Percentiles rank a stretch among this genome's conserved stretches.
phyloP scores from a whole-genome alignment of 1,140 invertebrate genomes.

The Galendromus occidentalis region DNA sequence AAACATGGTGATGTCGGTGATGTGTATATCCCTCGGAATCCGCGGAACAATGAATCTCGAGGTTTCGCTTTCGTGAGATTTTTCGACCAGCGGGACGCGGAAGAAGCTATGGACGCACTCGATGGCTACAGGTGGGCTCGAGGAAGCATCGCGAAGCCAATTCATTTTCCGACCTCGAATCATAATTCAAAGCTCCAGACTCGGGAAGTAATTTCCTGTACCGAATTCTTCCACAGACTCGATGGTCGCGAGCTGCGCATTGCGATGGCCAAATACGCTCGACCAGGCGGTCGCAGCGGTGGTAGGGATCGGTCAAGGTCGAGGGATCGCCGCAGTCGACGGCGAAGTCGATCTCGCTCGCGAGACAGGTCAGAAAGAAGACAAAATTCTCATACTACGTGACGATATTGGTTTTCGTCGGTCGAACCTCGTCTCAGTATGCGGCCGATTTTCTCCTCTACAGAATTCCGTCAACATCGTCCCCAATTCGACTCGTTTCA shows the following conservation, averaged over 20 bases:
- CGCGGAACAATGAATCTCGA: conserved; percentile 77
- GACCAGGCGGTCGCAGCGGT: conserved; percentile 47
- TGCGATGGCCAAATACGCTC: conserved; percentile 85
- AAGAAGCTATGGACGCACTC: conserved; percentile 80
- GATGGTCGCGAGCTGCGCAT: conserved; percentile 91
- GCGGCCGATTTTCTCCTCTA: background rate
- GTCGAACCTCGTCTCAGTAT: too few relatives aligned
- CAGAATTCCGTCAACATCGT: background rate
- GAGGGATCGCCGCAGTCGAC: conserved; percentile 16
- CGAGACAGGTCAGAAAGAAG: background rate
- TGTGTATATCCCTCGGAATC: conserved; percentile 89
- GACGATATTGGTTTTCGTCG: too few relatives aligned
- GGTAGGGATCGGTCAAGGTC: conserved; percentile 12
- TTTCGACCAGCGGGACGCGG: conserved; percentile 82
- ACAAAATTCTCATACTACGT: too few relatives aligned
- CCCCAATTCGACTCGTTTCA: background rate
- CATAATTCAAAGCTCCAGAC: too few relatives aligned
- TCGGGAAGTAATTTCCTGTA: background rate
- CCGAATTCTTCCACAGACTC: conserved; percentile 31
- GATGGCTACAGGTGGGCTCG: conserved; percentile 45
- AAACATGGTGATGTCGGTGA: conserved; percentile 92
- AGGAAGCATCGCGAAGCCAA: too few relatives aligned
- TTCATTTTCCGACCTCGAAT: too few relatives aligned
- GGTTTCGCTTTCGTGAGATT: conserved; percentile 94
- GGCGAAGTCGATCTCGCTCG: conserved; percentile 21